Evolutionary conservation across 2,888 invertebrate genomes (phyloP).

Genomic region (Pseudococcus longispinus): DNA sequence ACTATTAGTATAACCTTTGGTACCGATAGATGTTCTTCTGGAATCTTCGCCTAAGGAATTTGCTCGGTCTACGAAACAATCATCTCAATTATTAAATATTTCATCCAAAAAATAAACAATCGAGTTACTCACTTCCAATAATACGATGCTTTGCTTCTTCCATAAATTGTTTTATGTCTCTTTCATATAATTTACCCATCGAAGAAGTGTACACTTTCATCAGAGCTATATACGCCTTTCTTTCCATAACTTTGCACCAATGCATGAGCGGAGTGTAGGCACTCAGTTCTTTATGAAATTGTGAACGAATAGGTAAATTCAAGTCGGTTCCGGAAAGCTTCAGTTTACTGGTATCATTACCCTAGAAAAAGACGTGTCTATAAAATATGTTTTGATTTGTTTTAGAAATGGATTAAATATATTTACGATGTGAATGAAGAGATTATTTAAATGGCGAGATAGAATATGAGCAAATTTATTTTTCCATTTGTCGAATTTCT

Average conservation of each 20-base stretch:
- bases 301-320: slow-evolving; percentile 76
- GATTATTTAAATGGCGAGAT: slow-evolving; percentile 89
- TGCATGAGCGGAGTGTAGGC: slow-evolving; percentile 91
- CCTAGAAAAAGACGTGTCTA: slow-evolving; percentile 62
- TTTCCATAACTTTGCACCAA: slow-evolving; percentile 87
- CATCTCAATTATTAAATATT: neutral
- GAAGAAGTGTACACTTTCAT: slow-evolving; percentile 81
- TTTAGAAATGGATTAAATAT: neutral
- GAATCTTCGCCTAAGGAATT: slow-evolving; percentile 49
- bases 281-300: slow-evolving; percentile 84
- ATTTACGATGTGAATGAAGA: slow-evolving; percentile 87
- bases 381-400: neutral
- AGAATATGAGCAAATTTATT: slow-evolving; percentile 82
- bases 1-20: slow-evolving; percentile 54
- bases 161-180: slow-evolving; percentile 80
- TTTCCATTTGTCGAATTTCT: slow-evolving; percentile 78
- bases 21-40: slow-evolving; percentile 52
- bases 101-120: neutral
- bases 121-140: slow-evolving; percentile 56
- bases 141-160: slow-evolving; percentile 70
- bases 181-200: slow-evolving; percentile 86
- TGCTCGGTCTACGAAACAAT: slow-evolving; percentile 8
- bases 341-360: slow-evolving; percentile 75
- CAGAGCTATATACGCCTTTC: slow-evolving; percentile 80
- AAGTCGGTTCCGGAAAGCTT: slow-evolving; percentile 67